These are phyloP conservation scores for Tetramorium bicarinatum DNA, from an alignment of 2,888 invertebrate species.

Conservation along the genomic window DNA sequence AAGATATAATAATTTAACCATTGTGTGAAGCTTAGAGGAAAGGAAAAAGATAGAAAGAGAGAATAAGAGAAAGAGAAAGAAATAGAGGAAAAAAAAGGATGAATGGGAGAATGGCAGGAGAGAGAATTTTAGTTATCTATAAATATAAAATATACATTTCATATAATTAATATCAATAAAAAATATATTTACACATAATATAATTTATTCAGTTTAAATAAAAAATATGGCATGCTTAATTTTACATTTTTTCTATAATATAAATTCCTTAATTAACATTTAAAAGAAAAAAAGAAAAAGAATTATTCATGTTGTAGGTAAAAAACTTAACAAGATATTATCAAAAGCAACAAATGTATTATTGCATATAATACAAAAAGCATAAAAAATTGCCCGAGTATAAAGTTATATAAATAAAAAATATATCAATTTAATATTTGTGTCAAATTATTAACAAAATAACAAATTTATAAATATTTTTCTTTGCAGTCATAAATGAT, in stretches of 20 bases:
- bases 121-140: slow-evolving; percentile 4
- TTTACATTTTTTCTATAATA: slow-evolving; percentile 15
- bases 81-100: not conserved
- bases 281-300: not conserved
- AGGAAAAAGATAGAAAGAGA: not conserved
- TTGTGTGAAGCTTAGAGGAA: slow-evolving; percentile 14
- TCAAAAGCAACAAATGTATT: slow-evolving; percentile 19
- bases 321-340: slow-evolving; percentile 36
- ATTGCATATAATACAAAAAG: slow-evolving; percentile 43
- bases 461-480: slow-evolving; percentile 64
- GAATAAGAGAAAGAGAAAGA: not conserved
- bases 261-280: slow-evolving; percentile 19
- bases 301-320: not conserved
- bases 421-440: slow-evolving; percentile 57
- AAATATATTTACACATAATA: slow-evolving; percentile 37
- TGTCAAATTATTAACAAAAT: slow-evolving; percentile 62
- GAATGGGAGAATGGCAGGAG: not conserved
- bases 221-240: slow-evolving; percentile 43
- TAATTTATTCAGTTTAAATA: slow-evolving; percentile 31
- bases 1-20: slow-evolving; percentile 10
- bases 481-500: slow-evolving; percentile 66
- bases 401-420: slow-evolving; percentile 42
- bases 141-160: slow-evolving; percentile 50
- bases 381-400: slow-evolving; percentile 45
- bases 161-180: slow-evolving; percentile 37